Evolutionary conservation across 92 coral and sea anemone species (phyloP).

Genomic region (Porites lobata): DNA sequence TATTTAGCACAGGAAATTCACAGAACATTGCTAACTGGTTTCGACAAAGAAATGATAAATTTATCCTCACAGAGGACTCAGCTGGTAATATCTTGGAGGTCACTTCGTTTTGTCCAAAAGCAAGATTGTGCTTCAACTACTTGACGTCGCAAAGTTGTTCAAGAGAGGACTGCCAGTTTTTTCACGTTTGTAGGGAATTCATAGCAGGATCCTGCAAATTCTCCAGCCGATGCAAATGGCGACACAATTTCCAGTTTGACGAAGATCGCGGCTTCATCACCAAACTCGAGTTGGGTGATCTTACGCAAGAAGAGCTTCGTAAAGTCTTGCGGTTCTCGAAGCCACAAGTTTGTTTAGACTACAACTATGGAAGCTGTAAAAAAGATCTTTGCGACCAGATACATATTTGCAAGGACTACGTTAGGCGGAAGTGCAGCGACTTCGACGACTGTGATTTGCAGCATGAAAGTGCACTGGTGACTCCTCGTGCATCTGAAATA

Average conservation of each 20-base stretch:
- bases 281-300: constrained; percentile 53
- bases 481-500: constrained; percentile 34
- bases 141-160: not conserved
- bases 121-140: constrained; percentile 43
- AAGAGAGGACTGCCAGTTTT: constrained; percentile 41
- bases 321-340: constrained; percentile 40
- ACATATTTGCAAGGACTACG: constrained; percentile 62
- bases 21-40: constrained; percentile 48
- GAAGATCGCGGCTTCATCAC: constrained; percentile 18
- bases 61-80: constrained; percentile 26
- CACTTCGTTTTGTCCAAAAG: constrained; percentile 52
- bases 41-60: constrained; percentile 29
- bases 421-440: constrained; percentile 30
- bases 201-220: constrained; percentile 44
- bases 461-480: constrained; percentile 54
- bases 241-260: constrained; percentile 36
- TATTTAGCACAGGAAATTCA: not conserved
- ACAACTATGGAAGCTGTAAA: constrained; percentile 26
- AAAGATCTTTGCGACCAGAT: constrained; percentile 20
- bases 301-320: constrained; percentile 52
- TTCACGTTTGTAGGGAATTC: constrained; percentile 48
- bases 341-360: constrained; percentile 55
- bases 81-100: constrained; percentile 27
- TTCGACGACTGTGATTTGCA: constrained; percentile 32
- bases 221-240: constrained; percentile 42